phyloP scores from a whole-genome alignment of 2,113 vertebrate species.

The Tyto alba region DNA sequence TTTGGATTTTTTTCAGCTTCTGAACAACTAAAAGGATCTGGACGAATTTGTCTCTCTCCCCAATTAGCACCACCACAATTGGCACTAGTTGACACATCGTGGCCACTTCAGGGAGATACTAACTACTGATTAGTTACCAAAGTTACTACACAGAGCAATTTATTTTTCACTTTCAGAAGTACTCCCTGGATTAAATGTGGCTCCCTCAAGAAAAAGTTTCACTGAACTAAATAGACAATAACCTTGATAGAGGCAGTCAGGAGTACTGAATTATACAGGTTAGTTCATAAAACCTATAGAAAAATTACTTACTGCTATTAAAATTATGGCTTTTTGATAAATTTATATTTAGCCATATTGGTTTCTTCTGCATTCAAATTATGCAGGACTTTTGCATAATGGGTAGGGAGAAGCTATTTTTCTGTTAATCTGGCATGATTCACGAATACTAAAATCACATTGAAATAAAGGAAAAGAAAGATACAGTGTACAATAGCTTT shows the following conservation, averaged over 20 bases:
- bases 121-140: background rate
- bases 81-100: background rate
- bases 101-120: background rate
- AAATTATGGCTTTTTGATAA: background rate
- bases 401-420: background rate
- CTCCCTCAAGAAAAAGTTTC: background rate
- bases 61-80: background rate
- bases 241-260: background rate
- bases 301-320: background rate
- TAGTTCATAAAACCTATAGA: background rate
- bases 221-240: background rate
- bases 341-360: background rate
- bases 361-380: background rate
- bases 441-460: background rate
- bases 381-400: background rate
- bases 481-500: accelerated
- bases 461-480: background rate
- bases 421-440: background rate
- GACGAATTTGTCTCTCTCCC: background rate
- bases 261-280: background rate
- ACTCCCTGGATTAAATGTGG: background rate
- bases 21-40: background rate
- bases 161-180: background rate
- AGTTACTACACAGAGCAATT: background rate
- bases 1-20: background rate